phyloP scores from a whole-genome alignment of 2,888 invertebrate genomes.

The Meloe dianella region DNA sequence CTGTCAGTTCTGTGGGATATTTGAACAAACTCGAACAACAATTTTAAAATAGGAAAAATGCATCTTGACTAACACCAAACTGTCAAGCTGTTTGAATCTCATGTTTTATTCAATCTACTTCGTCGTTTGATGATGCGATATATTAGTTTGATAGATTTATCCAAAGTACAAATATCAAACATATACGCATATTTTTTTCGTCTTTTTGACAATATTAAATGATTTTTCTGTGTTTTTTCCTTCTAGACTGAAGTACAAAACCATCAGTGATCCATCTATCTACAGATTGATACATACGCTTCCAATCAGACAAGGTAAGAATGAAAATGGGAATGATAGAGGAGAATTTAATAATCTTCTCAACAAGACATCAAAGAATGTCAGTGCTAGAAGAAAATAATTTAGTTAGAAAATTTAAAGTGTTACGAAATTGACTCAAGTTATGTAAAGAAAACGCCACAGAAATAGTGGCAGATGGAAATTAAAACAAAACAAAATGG shows the following conservation, averaged over 20 bases:
- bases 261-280: slow-evolving; percentile 63
- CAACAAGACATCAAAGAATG: background rate
- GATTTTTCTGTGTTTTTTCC: slow-evolving; percentile 43
- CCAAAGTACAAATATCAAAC: background rate
- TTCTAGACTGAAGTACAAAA: slow-evolving; percentile 67
- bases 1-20: no score
- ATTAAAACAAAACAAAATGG: no score
- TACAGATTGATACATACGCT: slow-evolving; percentile 66
- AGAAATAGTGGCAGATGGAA: no score
- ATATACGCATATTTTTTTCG: background rate
- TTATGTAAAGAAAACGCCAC: background rate
- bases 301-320: slow-evolving; percentile 65
- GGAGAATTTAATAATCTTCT: background rate
- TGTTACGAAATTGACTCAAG: no score
- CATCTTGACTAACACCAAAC: background rate
- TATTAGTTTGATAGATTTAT: background rate
- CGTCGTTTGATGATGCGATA: background rate
- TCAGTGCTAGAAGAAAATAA: background rate
- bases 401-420: background rate
- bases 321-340: background rate
- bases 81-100: background rate
- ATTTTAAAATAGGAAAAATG: no score
- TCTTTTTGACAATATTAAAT: background rate
- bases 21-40: no score
- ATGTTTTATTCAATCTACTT: background rate